Evolutionary conservation across 1,140 invertebrate species (phyloP), one percentile per base, ranked within the genome.

Genomic region (Macrocentrus cingulum): DNA sequence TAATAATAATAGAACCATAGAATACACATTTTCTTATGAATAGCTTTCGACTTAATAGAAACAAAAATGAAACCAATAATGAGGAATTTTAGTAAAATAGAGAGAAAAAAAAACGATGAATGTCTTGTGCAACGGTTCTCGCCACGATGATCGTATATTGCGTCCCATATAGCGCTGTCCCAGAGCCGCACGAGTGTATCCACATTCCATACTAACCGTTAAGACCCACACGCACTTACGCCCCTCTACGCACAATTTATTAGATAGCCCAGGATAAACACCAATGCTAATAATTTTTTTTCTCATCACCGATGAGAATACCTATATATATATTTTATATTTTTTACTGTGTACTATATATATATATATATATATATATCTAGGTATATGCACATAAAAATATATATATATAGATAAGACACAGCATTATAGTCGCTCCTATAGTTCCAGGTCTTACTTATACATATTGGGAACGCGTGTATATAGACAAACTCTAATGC

Each of bases 201-300:
- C 18, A 36, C 25, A 15, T 52, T 50, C 56, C 56, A 56, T 57
- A 68, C 72, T 77, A 77, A 77, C 68, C 61, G 69, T 68, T 66
- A 73, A 69, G 66, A 70, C 64, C 72, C 67, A 76, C 68, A 73
- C 62, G 63, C 65, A 62, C 66, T 61, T 64, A 68, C 67, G 64
- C 66, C 64, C 65, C 63, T 60, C 61, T 39, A 9, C 36, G 59
- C 65, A 72, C 73, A 75, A 77, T 75, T 76, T 78, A 77, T 77
- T 77, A 77, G 71, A 76, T 71, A 70, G 69, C 66, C 62, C 54
- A 41, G 70, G 70, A 75, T 77, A 77, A 77, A 63, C 64, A 63
- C 63, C 67, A 71, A 70, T 68, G 70, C 69, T 70, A 77, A 75
- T 77, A 76, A 74, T 16, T 18, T 39, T 58, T 9, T 41, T 51